phyloP scores from a whole-genome alignment of 2,797 vertebrate species.

The Monodelphis domestica region DNA sequence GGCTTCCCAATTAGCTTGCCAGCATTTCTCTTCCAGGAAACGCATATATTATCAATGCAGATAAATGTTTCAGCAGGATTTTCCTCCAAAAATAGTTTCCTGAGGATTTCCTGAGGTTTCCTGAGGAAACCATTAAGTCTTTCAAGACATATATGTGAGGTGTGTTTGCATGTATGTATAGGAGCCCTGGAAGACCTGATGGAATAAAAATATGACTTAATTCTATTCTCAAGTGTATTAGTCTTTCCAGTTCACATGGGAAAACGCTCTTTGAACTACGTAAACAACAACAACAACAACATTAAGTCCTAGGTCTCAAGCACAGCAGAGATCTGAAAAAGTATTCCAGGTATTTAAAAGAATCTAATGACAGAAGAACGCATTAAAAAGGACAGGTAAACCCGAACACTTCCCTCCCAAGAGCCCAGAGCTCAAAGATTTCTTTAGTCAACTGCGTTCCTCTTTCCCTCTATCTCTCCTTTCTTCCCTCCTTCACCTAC shows the following conservation, averaged over 20 bases:
- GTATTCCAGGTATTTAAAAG: background rate
- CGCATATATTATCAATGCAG: background rate
- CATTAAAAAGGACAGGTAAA: background rate
- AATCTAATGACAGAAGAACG: background rate
- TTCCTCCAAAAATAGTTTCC: constrained; percentile 12
- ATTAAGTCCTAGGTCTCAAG: constrained; percentile 1
- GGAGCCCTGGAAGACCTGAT: background rate
- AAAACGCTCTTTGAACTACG: constrained; percentile 1
- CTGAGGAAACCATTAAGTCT: background rate
- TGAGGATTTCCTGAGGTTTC: no score
- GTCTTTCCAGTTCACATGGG: constrained; percentile 13
- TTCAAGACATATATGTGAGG: background rate
- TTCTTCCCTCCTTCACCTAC: background rate
- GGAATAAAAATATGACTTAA: constrained; percentile 9
- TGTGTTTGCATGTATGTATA: background rate
- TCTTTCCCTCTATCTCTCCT: background rate
- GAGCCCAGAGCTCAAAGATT: background rate
- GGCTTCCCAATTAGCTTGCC: background rate
- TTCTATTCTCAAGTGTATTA: constrained; percentile 19
- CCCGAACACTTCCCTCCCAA: background rate
- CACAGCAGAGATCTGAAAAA: background rate
- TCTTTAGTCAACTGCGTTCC: background rate
- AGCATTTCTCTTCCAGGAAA: background rate
- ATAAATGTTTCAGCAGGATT: constrained; percentile 2
- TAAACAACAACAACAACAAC: constrained; percentile 8